Percentiles rank a stretch among this genome's conserved stretches.
Conservation (phyloP, 2,113 vertebrate genomes). For the Ifrita kowaldi region DNA sequence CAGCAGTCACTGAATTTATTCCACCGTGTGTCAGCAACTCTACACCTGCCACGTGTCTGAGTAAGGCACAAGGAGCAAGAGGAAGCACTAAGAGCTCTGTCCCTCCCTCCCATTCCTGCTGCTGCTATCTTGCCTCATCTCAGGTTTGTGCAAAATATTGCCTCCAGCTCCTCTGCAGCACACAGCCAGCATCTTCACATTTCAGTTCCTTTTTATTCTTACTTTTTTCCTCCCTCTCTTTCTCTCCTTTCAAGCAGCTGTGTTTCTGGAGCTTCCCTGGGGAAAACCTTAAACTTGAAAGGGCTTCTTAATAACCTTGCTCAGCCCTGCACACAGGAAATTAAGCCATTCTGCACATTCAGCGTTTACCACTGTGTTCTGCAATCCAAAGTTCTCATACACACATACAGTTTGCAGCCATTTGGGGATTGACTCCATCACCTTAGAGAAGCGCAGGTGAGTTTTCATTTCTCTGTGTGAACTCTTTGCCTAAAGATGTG, state of each 20-base stretch:
- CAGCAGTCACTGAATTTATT: neutral
- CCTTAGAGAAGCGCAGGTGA: constrained; percentile 17
- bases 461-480: constrained; percentile 35
- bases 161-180: neutral
- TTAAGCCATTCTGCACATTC: constrained; percentile 71
- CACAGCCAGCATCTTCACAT: neutral
- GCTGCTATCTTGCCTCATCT: neutral
- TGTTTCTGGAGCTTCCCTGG: constrained; percentile 51
- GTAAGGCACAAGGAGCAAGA: neutral
- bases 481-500: neutral
- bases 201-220: neutral
- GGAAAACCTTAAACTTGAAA: constrained; percentile 64
- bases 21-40: neutral
- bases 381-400: constrained; percentile 39
- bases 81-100: neutral
- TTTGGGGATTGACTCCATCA: constrained; percentile 51
- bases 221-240: neutral
- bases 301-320: constrained; percentile 68
- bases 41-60: neutral
- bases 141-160: neutral
- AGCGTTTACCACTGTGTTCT: constrained; percentile 44
- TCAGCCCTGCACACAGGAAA: constrained; percentile 60
- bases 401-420: neutral
- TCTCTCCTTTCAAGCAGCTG: constrained; percentile 33
- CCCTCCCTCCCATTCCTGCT: neutral